These are phyloP conservation scores for Sussaba pulchella DNA, from an alignment of 2,888 invertebrate genomes.

Conservation along the genomic window DNA sequence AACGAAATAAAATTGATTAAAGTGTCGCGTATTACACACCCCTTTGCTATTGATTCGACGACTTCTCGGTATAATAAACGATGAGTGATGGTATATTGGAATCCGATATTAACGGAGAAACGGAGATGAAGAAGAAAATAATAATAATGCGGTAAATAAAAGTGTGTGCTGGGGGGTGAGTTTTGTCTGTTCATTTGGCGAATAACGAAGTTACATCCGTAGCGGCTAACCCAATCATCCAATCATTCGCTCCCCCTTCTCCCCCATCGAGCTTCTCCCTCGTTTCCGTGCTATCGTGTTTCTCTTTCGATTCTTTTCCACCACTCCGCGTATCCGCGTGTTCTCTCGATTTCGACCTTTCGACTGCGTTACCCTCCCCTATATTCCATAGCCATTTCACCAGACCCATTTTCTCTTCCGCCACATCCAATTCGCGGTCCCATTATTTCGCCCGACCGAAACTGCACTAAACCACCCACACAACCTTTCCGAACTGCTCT, in stretches of 20 bases:
- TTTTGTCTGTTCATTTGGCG: constrained; percentile 79
- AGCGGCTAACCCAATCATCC: constrained; percentile 81
- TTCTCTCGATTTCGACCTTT: constrained; percentile 26
- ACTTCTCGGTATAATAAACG: not conserved
- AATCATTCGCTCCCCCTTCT: constrained; percentile 73
- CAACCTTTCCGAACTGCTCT: no score
- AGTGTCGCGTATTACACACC: constrained; percentile 18
- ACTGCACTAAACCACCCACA: constrained; percentile 32
- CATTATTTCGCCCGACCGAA: constrained; percentile 63
- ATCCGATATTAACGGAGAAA: constrained; percentile 23
- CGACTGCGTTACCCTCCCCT: constrained; percentile 17
- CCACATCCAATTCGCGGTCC: constrained; percentile 69
- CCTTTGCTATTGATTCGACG: constrained; percentile 21
- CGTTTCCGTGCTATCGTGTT: constrained; percentile 12
- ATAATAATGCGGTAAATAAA: constrained; percentile 14
- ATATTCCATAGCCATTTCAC: constrained; percentile 59
- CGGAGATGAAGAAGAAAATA: constrained; percentile 18
- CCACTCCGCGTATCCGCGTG: constrained; percentile 7
- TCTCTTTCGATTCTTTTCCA: constrained; percentile 46
- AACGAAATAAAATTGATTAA: constrained; percentile 61
- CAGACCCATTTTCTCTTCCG: constrained; percentile 67
- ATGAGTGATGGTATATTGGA: not conserved
- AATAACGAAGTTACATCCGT: constrained; percentile 80
- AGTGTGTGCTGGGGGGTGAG: constrained; percentile 64
- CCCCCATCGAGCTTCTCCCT: constrained; percentile 59